A percentile compares a stretch with the other conserved stretches of the same genome.
Evolutionary conservation across 2,113 vertebrate species (phyloP).

Genomic region (Numida meleagris): DNA sequence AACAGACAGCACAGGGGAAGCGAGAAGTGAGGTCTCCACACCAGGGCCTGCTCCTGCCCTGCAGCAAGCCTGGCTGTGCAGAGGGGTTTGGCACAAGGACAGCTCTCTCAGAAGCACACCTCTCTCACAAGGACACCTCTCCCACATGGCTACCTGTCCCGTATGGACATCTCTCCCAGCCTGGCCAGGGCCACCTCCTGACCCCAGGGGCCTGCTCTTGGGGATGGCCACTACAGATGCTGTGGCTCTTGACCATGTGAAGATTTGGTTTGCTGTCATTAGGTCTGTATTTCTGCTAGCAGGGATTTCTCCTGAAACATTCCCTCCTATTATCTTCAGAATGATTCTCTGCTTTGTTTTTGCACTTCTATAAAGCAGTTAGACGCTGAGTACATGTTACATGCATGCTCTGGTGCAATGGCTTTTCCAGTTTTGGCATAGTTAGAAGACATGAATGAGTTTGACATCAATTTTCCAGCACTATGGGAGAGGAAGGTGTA

Average conservation of each 20-base stretch:
- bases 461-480: neutral
- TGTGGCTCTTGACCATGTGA: neutral
- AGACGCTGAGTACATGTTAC: neutral
- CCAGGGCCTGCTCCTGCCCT: neutral
- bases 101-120: no score
- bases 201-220: neutral
- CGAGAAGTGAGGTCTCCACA: accelerated
- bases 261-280: neutral
- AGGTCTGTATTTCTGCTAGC: neutral
- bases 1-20: neutral
- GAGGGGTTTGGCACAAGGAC: neutral
- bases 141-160: neutral
- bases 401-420: neutral
- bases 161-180: neutral
- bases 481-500: neutral
- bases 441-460: neutral
- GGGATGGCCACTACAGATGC: neutral
- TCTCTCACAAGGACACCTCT: neutral
- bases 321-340: neutral
- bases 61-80: neutral
- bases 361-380: neutral
- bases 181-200: neutral
- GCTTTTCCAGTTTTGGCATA: neutral
- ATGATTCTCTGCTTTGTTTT: neutral
- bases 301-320: neutral